phyloP scores from a whole-genome alignment of 2,888 invertebrate genomes.

The Apamea sordens region DNA sequence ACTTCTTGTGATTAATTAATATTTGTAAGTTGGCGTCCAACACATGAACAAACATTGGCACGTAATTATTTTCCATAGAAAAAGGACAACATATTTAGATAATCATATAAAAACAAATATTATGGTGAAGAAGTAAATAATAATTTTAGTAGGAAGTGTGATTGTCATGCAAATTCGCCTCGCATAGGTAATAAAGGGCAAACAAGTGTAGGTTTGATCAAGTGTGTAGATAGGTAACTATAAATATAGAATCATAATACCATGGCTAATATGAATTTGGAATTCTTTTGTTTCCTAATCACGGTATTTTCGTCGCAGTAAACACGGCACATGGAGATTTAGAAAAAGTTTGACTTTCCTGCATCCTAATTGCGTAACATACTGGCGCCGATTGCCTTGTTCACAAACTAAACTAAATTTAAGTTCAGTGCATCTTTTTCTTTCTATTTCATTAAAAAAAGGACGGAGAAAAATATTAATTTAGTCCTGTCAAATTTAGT shows the following conservation, averaged over 20 bases:
- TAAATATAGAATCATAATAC: not conserved
- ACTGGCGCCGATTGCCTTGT: too few species aligned
- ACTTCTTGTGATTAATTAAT: not conserved
- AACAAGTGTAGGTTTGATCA: slow-evolving; percentile 23
- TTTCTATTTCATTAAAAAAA: too few species aligned
- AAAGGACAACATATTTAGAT: not conserved
- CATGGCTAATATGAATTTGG: not conserved
- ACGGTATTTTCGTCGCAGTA: not conserved
- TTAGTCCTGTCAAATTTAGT: too few species aligned
- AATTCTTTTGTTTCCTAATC: slow-evolving; percentile 10
- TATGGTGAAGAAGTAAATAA: not conserved
- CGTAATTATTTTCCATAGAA: slow-evolving; percentile 17
- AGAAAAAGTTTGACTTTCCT: not conserved
- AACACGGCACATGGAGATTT: not conserved
- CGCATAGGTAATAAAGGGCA: not conserved
- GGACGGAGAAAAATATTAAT: too few species aligned
- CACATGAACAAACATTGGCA: slow-evolving; percentile 17
- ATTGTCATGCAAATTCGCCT: slow-evolving; percentile 23
- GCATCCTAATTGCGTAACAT: too few species aligned
- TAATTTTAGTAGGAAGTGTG: slow-evolving; percentile 15
- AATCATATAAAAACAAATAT: slow-evolving; percentile 3
- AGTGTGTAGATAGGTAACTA: slow-evolving; percentile 9
- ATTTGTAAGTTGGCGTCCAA: not conserved
- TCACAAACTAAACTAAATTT: too few species aligned
- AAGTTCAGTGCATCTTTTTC: too few species aligned